phyloP scores from a whole-genome alignment of 2,888 invertebrate genomes.

The Heteromurus nitidus region DNA sequence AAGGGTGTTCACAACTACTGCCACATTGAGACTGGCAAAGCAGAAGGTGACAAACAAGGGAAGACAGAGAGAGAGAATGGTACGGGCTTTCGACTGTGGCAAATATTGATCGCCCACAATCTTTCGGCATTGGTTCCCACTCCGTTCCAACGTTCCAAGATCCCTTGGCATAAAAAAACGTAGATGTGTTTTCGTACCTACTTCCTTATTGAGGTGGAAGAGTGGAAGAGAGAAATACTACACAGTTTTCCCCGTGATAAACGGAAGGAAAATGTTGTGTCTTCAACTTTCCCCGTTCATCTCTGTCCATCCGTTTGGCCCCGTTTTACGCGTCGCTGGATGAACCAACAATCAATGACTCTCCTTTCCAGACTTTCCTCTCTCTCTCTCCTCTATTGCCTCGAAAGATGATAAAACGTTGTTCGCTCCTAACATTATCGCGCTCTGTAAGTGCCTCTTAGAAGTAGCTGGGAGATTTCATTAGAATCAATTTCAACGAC shows the following conservation, averaged over 20 bases:
- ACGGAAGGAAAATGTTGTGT: conserved; percentile 29
- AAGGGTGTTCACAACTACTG: background rate
- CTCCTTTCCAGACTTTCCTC: background rate
- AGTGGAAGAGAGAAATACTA: conserved; percentile 21
- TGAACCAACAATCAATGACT: conserved; percentile 30
- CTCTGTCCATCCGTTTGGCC: background rate
- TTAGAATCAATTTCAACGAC: background rate
- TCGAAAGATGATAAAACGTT: too few relatives aligned
- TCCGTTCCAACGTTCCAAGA: background rate
- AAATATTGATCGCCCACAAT: conserved; percentile 46
- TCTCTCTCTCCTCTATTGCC: background rate
- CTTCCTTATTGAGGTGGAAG: background rate
- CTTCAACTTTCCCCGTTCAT: conserved; percentile 33
- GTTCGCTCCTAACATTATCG: too few relatives aligned
- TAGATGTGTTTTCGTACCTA: background rate
- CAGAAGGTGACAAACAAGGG: conserved; percentile 6
- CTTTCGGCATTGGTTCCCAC: conserved; percentile 19
- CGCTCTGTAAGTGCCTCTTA: background rate
- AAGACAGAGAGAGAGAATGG: conserved; percentile 18
- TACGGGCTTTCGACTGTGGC: conserved; percentile 17
- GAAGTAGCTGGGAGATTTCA: background rate
- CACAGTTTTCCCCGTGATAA: too few relatives aligned
- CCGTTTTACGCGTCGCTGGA: background rate
- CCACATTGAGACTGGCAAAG: background rate
- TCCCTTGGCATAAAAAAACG: background rate